phyloP scores from a whole-genome alignment of 2,888 invertebrate species.

The Margaritifera margaritifera region DNA sequence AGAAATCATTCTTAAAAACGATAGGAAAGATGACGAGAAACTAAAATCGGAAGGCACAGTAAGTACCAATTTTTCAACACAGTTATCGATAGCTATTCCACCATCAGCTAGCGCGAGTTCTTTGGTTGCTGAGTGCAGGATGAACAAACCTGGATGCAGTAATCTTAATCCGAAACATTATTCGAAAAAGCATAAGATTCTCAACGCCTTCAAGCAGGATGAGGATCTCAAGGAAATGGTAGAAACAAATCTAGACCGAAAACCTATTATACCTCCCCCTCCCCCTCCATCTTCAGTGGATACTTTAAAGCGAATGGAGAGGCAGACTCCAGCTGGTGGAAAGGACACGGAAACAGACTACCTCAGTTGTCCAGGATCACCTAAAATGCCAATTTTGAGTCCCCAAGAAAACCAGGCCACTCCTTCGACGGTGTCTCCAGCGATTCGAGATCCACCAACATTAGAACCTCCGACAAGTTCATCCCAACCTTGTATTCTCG shows the following conservation, averaged over 20 bases:
- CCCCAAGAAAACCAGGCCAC: constrained; percentile 57
- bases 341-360: constrained; percentile 8
- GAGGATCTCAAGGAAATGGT: constrained; percentile 53
- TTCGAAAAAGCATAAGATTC: constrained; percentile 56
- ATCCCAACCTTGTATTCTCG: constrained; percentile 17
- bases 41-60: no score
- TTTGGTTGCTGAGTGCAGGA: no score
- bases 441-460: constrained; percentile 55
- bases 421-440: constrained; percentile 32
- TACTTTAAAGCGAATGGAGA: no score
- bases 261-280: constrained; percentile 8
- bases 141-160: no score
- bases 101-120: no score
- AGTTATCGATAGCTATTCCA: no score
- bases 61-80: no score
- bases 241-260: constrained; percentile 14
- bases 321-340: no score
- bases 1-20: no score
- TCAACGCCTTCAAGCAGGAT: constrained; percentile 53
- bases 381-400: constrained; percentile 67
- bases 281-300: constrained; percentile 1
- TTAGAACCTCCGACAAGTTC: constrained; percentile 41
- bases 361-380: constrained; percentile 53
- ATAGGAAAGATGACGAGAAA: no score
- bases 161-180: not conserved